Base-by-base conservation (phyloP, 2,888 invertebrate genomes). In the Drosophila neotestacea region DNA sequence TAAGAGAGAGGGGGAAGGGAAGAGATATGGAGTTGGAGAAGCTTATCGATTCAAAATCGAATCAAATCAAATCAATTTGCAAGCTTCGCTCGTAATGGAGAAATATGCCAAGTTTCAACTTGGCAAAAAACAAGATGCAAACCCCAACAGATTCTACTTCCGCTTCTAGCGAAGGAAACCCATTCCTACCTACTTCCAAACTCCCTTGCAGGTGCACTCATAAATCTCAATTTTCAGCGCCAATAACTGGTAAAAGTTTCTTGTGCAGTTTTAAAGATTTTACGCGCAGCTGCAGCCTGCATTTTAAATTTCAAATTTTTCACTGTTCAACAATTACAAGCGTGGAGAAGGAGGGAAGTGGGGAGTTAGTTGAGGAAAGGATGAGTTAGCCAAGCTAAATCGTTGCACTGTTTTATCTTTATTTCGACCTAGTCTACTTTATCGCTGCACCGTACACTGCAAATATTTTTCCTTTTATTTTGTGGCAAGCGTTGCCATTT, bases 351-450 rank as follows among this genome's bases (percentile, higher is more conserved):
- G 6, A 9, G 34, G n/a, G n/a, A 6, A 28, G 13, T 4, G 38
- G 28, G 16, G 16, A 16, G 34, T 13, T 27, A 22, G 16, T 44
- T 46, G 9, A n/a, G 30, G 30, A 30, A 30, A 30, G 9, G 3
- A 22, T 7, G n/a, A 46, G 38, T 32, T 39, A n/a, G 30, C 42
- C 52, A 28, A 54, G 63, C 55, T 70, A 83, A 81, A 81, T 66
- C 77, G 81, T 66, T 85, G 68, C 79, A 73, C 73, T 58, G 79
- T 85, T 83, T 87, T 83, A 83, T 85, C 82, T 81, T 87, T 85
- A 87, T 87, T 84, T 84, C 80, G 86, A 84, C 86, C 86, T 88
- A 88, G 84, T 84, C 88, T 85, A 88, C 77, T 84, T 88, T 88
- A 85, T 83, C 73, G 82, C 71, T 61, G 76, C 73, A 66, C 66